Percentiles rank a stretch among this genome's conserved stretches.
phyloP scores from a whole-genome alignment of 2,113 vertebrate species.

The Canis aureus region DNA sequence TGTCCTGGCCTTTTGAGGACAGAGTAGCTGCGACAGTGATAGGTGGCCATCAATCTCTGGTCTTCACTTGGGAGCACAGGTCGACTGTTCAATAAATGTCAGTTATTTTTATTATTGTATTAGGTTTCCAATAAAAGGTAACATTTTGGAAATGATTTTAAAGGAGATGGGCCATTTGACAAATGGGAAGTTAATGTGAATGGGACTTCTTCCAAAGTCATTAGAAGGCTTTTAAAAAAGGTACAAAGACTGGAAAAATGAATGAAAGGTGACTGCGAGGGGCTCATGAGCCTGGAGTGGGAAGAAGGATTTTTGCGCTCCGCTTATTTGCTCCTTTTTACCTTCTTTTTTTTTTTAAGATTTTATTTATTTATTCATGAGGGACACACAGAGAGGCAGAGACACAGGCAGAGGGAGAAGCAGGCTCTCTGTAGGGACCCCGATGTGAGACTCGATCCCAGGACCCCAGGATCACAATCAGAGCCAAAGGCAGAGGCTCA shows the following conservation, averaged over 20 bases:
- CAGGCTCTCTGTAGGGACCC: too few species aligned
- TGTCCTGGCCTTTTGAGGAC: rapidly evolving
- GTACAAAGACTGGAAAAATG: not conserved
- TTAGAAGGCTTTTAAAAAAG: conserved; percentile 33
- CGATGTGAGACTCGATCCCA: too few species aligned
- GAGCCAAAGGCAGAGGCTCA: too few species aligned
- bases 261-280: not conserved
- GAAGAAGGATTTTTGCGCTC: not conserved
- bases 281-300: not conserved
- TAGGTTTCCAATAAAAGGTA: conserved; percentile 56
- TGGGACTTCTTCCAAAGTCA: conserved; percentile 42
- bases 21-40: not conserved
- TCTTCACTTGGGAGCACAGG: not conserved
- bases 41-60: not conserved
- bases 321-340: not conserved
- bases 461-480: too few species aligned
- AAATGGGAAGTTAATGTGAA: conserved; percentile 59
- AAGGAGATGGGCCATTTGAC: conserved; percentile 19
- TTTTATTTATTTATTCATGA: too few species aligned
- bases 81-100: not conserved
- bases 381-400: too few species aligned
- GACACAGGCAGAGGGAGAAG: too few species aligned
- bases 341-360: not conserved
- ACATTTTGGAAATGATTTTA: conserved; percentile 61
- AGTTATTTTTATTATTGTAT: conserved; percentile 47